Evolutionary conservation across 2,113 vertebrate species (phyloP), one percentile per base, ranked within the genome.

Genomic region (Melanocharis versteri): DNA sequence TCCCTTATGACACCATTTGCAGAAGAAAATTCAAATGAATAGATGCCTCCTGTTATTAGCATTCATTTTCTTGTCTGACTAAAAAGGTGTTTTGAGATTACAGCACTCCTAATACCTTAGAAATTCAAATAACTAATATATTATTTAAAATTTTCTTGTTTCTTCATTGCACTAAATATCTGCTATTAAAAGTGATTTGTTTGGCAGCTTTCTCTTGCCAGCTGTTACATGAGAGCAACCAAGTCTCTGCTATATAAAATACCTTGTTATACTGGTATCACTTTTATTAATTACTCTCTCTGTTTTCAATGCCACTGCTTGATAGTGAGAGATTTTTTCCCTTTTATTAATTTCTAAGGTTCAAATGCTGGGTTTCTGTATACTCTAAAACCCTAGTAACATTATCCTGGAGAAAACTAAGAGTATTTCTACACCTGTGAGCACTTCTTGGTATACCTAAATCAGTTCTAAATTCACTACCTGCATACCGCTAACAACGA

Each of bases 11-110:
- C 44, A 22, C 14, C n/a, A 90, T 79, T 82, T 94, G 31, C 72
- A 86, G 50, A 18, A 91, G 35, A 53, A 83, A 87, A 19, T 45
- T 91, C 62, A 79, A 40, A 62, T 39, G 2, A 50, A 75, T 6
- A 90, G 47, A 89, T 37, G n/a, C 12, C 50, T 83, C 40, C 37
- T 31, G 27, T 64, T 80, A 93, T 53, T 93, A 91, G 69, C 58
- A 94, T 94, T 69, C 28, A 73, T 96, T 83, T 96, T 60, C 65
- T 96, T 87, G 56, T 77, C 42, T 92, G 56, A 94, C 71, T 96
- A 91, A 95, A 96, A 51, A 95, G 62, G 64, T 44, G 76, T 91
- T 93, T 93, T 87, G 76, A 97, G 87, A 90, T 94, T 70, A 30
- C 58, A 79, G 24, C 37, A n/a, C 27, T 89, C 53, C 31, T 80